These are phyloP conservation scores for Varanus salvator DNA, from an alignment of 2,113 vertebrate species.

Conservation along the genomic window DNA sequence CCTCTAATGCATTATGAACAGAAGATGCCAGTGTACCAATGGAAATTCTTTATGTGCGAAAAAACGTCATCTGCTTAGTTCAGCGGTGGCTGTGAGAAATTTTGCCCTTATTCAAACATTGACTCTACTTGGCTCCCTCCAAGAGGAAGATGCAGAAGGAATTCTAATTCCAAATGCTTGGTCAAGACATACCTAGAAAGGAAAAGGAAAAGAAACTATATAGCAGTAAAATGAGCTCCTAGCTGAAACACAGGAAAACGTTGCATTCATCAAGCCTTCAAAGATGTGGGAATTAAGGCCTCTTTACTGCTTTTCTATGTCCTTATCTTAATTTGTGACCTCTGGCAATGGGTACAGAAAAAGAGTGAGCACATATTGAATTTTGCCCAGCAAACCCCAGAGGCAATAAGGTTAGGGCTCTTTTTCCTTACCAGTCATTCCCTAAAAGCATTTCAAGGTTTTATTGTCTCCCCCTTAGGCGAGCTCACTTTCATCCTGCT, in stretches of 20 bases:
- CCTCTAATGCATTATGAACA: constrained; percentile 18
- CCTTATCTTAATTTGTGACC: background rate
- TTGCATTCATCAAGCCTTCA: constrained; percentile 1
- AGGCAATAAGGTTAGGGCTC: background rate
- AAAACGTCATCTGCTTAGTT: background rate
- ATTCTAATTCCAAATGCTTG: constrained; percentile 9
- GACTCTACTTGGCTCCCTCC: background rate
- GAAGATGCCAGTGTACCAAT: background rate
- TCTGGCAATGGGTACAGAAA: background rate
- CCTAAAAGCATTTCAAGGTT: constrained; percentile 9
- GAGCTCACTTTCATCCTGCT: constrained; percentile 41
- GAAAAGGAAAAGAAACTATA: background rate
- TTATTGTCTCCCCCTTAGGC: constrained; percentile 28
- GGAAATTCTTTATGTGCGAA: background rate
- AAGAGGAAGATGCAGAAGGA: background rate
- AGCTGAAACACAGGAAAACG: constrained; percentile 27
- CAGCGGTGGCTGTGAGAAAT: constrained; percentile 3
- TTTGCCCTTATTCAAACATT: background rate
- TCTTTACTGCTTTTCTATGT: background rate
- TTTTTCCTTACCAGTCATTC: fast-evolving
- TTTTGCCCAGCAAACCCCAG: background rate
- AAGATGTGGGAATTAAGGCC: background rate
- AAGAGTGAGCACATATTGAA: constrained; percentile 13
- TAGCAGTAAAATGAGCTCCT: background rate
- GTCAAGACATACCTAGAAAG: background rate